Percentiles rank a stretch among this genome's conserved stretches.
Evolutionary conservation across 2,888 invertebrate genomes (phyloP).

Genomic region (Protodeltote pygarga): DNA sequence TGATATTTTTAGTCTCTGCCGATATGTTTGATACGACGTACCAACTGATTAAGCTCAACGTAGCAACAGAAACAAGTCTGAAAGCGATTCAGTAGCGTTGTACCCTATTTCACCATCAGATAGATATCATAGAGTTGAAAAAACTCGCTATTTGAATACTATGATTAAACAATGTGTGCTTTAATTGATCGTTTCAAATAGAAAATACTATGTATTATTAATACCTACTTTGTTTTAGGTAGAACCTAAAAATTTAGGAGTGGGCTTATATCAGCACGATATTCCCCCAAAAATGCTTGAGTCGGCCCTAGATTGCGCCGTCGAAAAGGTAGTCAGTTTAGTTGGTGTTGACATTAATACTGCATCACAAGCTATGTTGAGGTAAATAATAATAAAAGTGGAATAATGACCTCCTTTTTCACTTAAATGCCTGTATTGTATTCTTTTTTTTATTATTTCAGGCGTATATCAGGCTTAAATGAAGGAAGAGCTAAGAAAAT

Average conservation of each 20-base stretch:
- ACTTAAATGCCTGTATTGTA: neutral
- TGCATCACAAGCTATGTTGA: constrained; percentile 92
- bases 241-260: constrained; percentile 96
- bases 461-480: constrained; percentile 94
- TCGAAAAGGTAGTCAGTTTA: constrained; percentile 96
- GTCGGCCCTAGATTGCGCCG: constrained; percentile 91
- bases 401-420: neutral
- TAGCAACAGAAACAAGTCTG: too few species aligned
- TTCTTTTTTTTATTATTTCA: constrained; percentile 56
- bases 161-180: too few species aligned
- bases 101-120: too few species aligned
- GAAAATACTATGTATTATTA: too few species aligned
- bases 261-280: constrained; percentile 98
- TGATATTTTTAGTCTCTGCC: too few species aligned
- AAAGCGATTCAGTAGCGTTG: too few species aligned
- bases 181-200: too few species aligned
- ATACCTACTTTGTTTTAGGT: constrained; percentile 84
- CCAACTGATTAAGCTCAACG: too few species aligned
- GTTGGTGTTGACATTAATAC: constrained; percentile 97
- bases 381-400: too few species aligned
- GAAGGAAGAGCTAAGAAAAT: constrained; percentile 92
- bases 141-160: too few species aligned
- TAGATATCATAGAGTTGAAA: too few species aligned
- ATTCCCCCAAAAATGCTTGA: constrained; percentile 92
- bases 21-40: too few species aligned